Base-by-base conservation (phyloP, 1,140 invertebrate species). In the Eulimnadia texana region DNA sequence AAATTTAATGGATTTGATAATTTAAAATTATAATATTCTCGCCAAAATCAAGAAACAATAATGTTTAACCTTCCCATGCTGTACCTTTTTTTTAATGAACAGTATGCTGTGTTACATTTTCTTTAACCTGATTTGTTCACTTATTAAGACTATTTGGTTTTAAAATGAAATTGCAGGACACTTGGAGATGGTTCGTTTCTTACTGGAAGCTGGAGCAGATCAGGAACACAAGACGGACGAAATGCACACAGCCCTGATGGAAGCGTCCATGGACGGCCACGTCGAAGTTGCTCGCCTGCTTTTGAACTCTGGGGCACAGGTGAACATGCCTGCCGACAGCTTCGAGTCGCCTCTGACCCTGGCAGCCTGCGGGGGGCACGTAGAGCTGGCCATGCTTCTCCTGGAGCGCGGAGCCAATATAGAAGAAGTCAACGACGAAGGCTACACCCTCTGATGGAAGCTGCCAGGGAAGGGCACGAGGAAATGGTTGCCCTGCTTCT, bases 371-470 rank as follows among this genome's bases (percentile, higher is more conserved):
- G 95, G 96, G 62, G 96, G 96, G 24, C 96, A 99, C 73, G 91
- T 96, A 28, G 94, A 98, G 72, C 75, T 99, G 63, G 96, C 95
- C 0, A 86, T 90, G 78, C 76, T 99, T 58, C 75, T 99, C 29
- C 86, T 99, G 62, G 94, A 98, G 71, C 79, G 93, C 61, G 95
- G 94, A 63, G 96, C 96, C 20, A 97, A 99, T 72, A 93, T 99
- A 66, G 96, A 99, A 75, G 96, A 99, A 77, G 94, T 90, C 25
- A 99, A 99, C 75, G 95, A 99, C 73, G 96, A 99, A 77, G 94
- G 95, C n/a, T 98, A 98, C 73, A 98, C 95, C 94, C 95, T n/a
- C 76, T 99, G 47, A 96, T 95, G 92, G 96, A 99, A 78, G 95
- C 94, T 59, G 91, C 93, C 0, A 78, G 96, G 16, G 96, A 99